phyloP scores from a whole-genome alignment of 2,113 vertebrate species.

The Onychostruthus taczanowskii region DNA sequence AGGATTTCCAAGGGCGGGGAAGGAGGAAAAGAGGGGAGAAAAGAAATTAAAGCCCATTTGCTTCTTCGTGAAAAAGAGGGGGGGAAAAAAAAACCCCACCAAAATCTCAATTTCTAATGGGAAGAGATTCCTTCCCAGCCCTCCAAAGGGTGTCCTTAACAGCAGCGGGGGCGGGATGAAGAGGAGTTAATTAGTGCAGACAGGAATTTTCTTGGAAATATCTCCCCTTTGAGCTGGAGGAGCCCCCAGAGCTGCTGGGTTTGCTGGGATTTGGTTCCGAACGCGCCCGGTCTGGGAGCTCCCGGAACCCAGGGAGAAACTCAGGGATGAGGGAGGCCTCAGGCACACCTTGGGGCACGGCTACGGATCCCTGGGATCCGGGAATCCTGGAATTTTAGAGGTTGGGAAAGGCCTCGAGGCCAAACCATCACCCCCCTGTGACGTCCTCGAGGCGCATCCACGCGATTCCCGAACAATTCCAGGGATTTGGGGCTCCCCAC shows the following conservation, averaged over 20 bases:
- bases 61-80: not conserved
- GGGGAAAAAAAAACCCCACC: not conserved
- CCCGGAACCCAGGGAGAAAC: accelerated
- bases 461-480: accelerated
- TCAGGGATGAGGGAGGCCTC: accelerated
- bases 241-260: not conserved
- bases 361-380: accelerated
- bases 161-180: not conserved
- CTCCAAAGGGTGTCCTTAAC: not conserved
- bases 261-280: not conserved
- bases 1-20: not conserved
- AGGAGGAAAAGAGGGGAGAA: slow-evolving; percentile 51
- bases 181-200: not conserved
- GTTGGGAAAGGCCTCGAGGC: not conserved
- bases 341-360: accelerated
- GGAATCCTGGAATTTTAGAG: accelerated
- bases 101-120: not conserved
- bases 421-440: accelerated
- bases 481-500: not conserved
- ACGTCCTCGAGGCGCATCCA: not conserved
- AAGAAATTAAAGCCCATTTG: slow-evolving; percentile 54
- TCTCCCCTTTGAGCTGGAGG: not conserved
- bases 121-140: not conserved
- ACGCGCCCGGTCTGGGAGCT: not conserved
- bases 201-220: not conserved